Percentiles rank a stretch among this genome's conserved stretches.
phyloP scores from a whole-genome alignment of 2,888 invertebrate species.

The Ornithoptera alexandrae region DNA sequence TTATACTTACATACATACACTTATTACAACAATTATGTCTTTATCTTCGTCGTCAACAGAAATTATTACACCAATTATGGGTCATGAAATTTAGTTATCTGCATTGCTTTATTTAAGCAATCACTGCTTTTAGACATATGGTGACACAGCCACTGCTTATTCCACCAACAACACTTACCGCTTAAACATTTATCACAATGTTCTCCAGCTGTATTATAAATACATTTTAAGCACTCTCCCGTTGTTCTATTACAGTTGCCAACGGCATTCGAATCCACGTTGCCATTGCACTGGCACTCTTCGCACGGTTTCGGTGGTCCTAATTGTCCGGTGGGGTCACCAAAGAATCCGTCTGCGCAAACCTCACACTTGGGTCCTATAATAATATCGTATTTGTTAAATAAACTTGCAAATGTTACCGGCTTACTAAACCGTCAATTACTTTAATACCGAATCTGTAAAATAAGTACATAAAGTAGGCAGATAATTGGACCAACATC shows the following conservation, averaged over 20 bases:
- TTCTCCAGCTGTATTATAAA: constrained; percentile 95
- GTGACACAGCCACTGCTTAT: too few species aligned
- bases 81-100: too few species aligned
- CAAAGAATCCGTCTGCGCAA: constrained; percentile 97
- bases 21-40: too few species aligned
- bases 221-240: constrained; percentile 97
- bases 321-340: constrained; percentile 91
- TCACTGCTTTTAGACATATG: too few species aligned
- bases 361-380: constrained; percentile 89
- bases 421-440: too few species aligned
- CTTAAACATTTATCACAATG: constrained; percentile 95
- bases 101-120: too few species aligned
- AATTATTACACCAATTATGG: too few species aligned
- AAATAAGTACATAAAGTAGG: too few species aligned
- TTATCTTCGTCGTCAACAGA: too few species aligned
- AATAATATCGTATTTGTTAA: background rate
- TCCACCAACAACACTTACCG: constrained; percentile 72
- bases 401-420: background rate
- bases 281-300: constrained; percentile 95
- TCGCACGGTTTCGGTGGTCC: constrained; percentile 91
- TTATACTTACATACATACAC: too few species aligned
- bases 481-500: too few species aligned
- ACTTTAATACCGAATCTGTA: too few species aligned
- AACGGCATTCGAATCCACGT: constrained; percentile 96
- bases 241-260: constrained; percentile 98